Evolutionary conservation across 2,797 vertebrate genomes (phyloP).

Genomic region (Petrocephalus sullivani): DNA sequence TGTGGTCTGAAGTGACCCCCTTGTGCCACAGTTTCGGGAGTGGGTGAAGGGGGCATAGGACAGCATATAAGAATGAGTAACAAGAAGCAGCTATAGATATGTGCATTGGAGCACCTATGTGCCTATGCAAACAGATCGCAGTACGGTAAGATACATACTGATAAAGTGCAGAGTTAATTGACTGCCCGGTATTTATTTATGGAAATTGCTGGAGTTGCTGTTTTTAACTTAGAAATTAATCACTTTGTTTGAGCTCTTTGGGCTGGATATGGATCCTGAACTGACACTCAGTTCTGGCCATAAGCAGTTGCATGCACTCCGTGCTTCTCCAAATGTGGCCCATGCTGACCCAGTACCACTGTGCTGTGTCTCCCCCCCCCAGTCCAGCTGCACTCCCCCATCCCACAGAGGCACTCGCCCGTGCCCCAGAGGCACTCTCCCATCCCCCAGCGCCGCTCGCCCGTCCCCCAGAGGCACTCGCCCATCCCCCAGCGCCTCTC

Average conservation of each 20-base stretch:
- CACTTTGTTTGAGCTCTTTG: not conserved
- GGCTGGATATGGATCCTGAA: too few species aligned
- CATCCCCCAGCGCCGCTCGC: constrained; percentile 66
- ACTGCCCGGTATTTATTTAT: too few species aligned
- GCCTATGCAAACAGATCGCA: not conserved
- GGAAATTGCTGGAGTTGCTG: too few species aligned
- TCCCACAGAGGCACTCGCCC: constrained; percentile 73
- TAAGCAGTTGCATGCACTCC: not conserved
- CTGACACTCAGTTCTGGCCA: too few species aligned
- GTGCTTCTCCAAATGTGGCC: not conserved
- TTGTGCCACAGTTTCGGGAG: not conserved
- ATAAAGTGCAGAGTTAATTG: too few species aligned
- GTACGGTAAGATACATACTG: too few species aligned
- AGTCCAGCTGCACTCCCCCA: constrained; percentile 76
- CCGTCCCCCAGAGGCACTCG: constrained; percentile 72
- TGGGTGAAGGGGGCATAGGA: not conserved
- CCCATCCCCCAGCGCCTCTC: constrained; percentile 72
- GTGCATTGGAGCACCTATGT: not conserved
- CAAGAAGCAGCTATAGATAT: not conserved
- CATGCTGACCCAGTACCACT: not conserved
- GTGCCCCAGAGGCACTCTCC: constrained; percentile 71
- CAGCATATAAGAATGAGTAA: too few species aligned
- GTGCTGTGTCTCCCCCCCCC: constrained; percentile 9
- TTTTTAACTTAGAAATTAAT: not conserved
- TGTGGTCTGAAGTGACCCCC: not conserved